Base-by-base conservation (phyloP, 2,113 vertebrate species). In the Passer domesticus region DNA sequence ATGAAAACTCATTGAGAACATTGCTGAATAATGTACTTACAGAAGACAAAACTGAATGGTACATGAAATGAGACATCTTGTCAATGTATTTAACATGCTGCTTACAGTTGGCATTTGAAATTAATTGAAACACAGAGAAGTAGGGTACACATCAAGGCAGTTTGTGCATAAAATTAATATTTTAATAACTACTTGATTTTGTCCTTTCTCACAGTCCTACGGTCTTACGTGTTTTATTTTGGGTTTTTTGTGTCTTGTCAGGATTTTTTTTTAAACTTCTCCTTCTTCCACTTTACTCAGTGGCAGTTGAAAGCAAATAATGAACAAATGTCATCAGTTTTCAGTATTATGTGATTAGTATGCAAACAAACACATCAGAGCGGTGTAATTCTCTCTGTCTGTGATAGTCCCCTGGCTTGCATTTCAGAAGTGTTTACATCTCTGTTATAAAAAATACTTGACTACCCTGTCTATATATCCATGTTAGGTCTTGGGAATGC, bases 61-160 rank as follows among this genome's bases (percentile, higher is more conserved):
- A 89, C 73, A 68, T 74, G 47, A 90, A 96, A 85, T 14, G 19
- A 94, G 68, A 94, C 60, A 89, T 67, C 81, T 94, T 95, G 83
- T 87, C 89, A 90, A n/a, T 52, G 56, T 69, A 64, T 81, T 92
- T 96, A 94, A 91, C 10, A 11, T 87, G 43, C 60, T 84, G 69
- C 83, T 96, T 93, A 83, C 23, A 73, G 56, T 6, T 95, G 85
- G 47, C 79, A 39, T 95, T 91, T 94, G 59, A 87, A 79, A 76
- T 88, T 47, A 85, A 56, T 69, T 90, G 84, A 79, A 96, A 83
- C 49, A 70, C 60, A 20, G 69, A 77, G 47, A 58, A 69, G 16
- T 83, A 74, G 67, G 63, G 60, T 83, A 73, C 46, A 41, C 23
- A 53, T 56, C 55, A 70, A 75, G 39, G 73, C 49, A 83, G 33